These are phyloP conservation scores for Cryptotis parvus DNA, from an alignment of 2,113 vertebrate genomes.

Conservation along the genomic window DNA sequence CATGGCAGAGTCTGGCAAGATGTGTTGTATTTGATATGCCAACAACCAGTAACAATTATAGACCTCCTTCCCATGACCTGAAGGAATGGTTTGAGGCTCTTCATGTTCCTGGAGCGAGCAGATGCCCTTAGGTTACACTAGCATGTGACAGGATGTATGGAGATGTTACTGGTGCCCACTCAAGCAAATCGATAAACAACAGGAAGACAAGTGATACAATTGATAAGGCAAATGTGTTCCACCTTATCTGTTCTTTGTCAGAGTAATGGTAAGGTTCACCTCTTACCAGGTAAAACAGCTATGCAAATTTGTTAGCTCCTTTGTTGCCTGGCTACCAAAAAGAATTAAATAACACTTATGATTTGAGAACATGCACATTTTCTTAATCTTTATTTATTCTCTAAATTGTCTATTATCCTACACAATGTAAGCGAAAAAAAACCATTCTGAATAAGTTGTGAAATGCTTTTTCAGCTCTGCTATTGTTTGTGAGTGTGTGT, in stretches of 20 bases:
- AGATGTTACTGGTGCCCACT: no score
- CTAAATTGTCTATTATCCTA: slow-evolving; percentile 72
- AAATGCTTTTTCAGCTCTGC: slow-evolving; percentile 66
- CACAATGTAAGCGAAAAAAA: slow-evolving; percentile 62
- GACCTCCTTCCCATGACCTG: no score
- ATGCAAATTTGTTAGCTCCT: slow-evolving; percentile 44
- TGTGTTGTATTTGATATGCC: no score
- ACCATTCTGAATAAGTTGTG: slow-evolving; percentile 54
- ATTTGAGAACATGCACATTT: slow-evolving; percentile 62
- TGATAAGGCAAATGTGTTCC: slow-evolving; percentile 17
- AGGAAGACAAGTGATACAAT: no score
- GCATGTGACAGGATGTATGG: no score
- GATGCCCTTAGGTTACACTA: no score
- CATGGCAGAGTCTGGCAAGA: no score
- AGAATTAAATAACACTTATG: slow-evolving; percentile 56
- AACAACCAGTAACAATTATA: no score
- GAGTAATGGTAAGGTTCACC: background rate
- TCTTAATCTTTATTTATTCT: slow-evolving; percentile 71
- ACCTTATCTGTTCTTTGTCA: background rate
- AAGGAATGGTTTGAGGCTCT: no score
- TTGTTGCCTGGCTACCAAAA: slow-evolving; percentile 16
- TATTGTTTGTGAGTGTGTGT: background rate
- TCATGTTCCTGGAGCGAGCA: no score
- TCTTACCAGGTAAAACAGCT: slow-evolving; percentile 53
- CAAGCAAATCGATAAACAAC: no score